Conservation (phyloP, 2,797 vertebrate species). For the Phrynocephalus guinanensis region DNA sequence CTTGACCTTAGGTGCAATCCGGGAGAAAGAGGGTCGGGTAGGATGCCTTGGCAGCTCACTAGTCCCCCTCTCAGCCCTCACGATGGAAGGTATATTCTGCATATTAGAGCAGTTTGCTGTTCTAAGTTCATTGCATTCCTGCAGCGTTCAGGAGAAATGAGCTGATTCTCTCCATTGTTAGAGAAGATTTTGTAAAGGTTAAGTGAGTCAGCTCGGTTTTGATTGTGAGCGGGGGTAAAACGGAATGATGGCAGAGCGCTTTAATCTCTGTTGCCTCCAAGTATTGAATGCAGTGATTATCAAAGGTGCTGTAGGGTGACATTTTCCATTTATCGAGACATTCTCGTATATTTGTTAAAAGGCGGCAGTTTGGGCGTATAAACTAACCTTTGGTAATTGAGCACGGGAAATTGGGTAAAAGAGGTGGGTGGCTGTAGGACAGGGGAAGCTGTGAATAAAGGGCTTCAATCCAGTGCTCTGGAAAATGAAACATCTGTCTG, state of each 20-base stretch:
- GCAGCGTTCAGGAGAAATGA: constrained; percentile 1
- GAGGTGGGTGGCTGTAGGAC: not conserved
- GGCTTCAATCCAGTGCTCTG: not conserved
- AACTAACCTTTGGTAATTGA: constrained; percentile 17
- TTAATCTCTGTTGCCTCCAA: constrained; percentile 21
- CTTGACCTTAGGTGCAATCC: no score
- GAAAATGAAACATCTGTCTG: not conserved
- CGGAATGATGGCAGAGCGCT: not conserved
- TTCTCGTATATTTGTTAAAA: constrained; percentile 19
- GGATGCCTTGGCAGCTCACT: not conserved
- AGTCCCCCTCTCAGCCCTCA: not conserved
- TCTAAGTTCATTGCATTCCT: not conserved
- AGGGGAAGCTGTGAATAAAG: not conserved
- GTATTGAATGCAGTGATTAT: constrained; percentile 23
- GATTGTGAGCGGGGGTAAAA: not conserved
- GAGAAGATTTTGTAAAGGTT: constrained; percentile 30
- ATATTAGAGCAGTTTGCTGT: not conserved
- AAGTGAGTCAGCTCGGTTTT: constrained; percentile 3
- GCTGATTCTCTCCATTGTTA: not conserved
- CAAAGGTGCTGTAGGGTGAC: not conserved
- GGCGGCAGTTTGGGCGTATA: not conserved
- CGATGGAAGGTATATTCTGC: not conserved
- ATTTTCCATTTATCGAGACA: constrained; percentile 33
- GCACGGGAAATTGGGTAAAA: not conserved
- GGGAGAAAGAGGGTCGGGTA: not conserved